A percentile compares a stretch with the other conserved stretches of the same genome.
These are phyloP conservation scores for Rhea pennata DNA, from an alignment of 2,113 vertebrate genomes.

Conservation along the genomic window DNA sequence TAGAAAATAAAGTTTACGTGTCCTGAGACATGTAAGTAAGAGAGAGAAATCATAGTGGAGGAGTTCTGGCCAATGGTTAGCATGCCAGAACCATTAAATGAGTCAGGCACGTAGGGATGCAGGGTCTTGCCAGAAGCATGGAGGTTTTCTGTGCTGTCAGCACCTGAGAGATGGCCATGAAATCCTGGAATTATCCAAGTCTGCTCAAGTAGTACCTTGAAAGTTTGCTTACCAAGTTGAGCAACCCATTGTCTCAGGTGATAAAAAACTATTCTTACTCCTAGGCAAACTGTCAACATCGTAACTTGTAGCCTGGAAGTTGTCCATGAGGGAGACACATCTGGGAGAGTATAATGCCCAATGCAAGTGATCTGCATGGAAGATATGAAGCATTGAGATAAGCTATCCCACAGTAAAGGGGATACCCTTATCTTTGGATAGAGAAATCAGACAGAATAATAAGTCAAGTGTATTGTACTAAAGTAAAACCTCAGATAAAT, in stretches of 20 bases:
- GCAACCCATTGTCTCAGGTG: neutral
- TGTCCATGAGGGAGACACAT: neutral
- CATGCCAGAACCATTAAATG: rapidly evolving
- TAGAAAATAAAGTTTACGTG: neutral
- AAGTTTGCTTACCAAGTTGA: neutral
- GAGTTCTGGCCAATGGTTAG: rapidly evolving
- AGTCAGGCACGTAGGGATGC: rapidly evolving
- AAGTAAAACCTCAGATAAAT: neutral
- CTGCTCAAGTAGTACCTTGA: neutral
- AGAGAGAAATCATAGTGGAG: rapidly evolving
- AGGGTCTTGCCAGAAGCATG: neutral
- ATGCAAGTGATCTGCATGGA: neutral
- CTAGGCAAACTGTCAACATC: neutral
- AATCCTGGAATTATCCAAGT: neutral
- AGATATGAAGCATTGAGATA: neutral
- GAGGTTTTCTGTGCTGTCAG: neutral
- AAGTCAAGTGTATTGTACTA: neutral
- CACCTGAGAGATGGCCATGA: neutral
- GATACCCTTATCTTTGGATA: neutral
- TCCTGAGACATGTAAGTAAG: neutral
- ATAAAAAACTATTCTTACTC: neutral
- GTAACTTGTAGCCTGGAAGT: neutral
- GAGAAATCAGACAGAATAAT: neutral
- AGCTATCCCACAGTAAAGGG: neutral
- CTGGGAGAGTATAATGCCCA: neutral